Percentiles rank a stretch among this genome's conserved stretches.
Evolutionary conservation across 1,140 invertebrate genomes (phyloP).

Genomic region (Parapsyche elsis): DNA sequence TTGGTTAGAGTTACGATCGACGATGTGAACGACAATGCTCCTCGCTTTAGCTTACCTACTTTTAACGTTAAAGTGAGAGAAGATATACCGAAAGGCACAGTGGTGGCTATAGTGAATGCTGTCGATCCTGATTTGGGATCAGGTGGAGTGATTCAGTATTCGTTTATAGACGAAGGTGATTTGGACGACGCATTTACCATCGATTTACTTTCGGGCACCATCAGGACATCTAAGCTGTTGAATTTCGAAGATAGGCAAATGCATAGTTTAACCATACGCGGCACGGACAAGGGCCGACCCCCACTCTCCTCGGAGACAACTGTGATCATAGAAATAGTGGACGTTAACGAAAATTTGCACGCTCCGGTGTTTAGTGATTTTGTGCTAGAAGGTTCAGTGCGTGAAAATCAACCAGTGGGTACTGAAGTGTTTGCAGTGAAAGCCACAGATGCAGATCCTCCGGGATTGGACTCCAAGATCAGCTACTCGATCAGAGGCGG

Average conservation of each 20-base stretch:
- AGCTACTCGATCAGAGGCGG: conserved; percentile 90
- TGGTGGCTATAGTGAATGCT: conserved; percentile 86
- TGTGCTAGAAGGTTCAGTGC: conserved; percentile 76
- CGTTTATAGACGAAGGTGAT: conserved; percentile 75
- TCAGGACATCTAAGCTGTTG: conserved; percentile 79
- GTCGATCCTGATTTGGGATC: conserved; percentile 87
- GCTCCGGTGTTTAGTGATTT: conserved; percentile 88
- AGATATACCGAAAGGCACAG: conserved; percentile 88
- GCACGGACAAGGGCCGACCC: conserved; percentile 82
- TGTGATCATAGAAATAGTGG: conserved; percentile 87
- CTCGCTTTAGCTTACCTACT: conserved; percentile 78
- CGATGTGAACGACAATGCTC: conserved; percentile 93
- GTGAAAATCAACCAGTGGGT: conserved; percentile 80
- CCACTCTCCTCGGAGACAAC: conserved; percentile 79
- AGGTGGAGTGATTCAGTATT: conserved; percentile 81
- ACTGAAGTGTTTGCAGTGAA: conserved; percentile 80
- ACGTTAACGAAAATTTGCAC: conserved; percentile 92
- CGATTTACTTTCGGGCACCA: conserved; percentile 84
- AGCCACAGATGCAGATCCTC: conserved; percentile 83
- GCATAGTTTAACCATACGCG: conserved; percentile 86
- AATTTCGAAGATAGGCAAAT: conserved; percentile 91
- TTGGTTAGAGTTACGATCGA: conserved; percentile 82
- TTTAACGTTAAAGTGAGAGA: conserved; percentile 89
- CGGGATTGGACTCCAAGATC: conserved; percentile 81
- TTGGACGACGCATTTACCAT: conserved; percentile 78